phyloP scores from a whole-genome alignment of 2,888 invertebrate genomes.

The Notodonta ziczac region DNA sequence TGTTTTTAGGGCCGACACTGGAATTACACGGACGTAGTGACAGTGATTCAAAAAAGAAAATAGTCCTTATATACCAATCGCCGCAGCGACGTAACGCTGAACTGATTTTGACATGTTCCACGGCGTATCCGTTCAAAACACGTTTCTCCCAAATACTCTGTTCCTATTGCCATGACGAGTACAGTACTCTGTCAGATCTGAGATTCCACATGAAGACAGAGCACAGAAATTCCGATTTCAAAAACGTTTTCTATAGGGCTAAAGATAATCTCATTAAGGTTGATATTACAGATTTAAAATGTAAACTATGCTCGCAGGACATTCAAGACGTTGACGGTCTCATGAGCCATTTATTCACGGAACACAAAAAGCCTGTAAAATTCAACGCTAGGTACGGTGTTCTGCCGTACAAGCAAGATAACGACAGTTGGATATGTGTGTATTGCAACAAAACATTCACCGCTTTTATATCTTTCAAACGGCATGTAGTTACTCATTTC shows the following conservation, averaged over 20 bases:
- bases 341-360: constrained; percentile 67
- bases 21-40: constrained; percentile 72
- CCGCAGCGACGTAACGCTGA: constrained; percentile 78
- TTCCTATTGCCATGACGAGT: constrained; percentile 73
- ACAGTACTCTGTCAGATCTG: constrained; percentile 58
- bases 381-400: constrained; percentile 73
- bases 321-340: constrained; percentile 66
- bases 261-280: constrained; percentile 76
- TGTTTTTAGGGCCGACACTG: constrained; percentile 80
- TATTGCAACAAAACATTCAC: constrained; percentile 64
- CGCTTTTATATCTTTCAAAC: constrained; percentile 68
- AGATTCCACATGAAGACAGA: constrained; percentile 67
- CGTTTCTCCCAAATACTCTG: constrained; percentile 75
- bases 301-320: constrained; percentile 65
- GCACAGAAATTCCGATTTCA: constrained; percentile 66
- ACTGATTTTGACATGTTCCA: constrained; percentile 70
- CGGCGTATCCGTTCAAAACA: constrained; percentile 76
- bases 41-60: constrained; percentile 72
- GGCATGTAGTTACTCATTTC: constrained; percentile 71
- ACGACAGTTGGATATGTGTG: constrained; percentile 65
- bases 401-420: constrained; percentile 69
- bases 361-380: constrained; percentile 70
- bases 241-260: constrained; percentile 73
- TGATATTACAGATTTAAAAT: constrained; percentile 73
- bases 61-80: constrained; percentile 74